Base-by-base conservation (phyloP, 2,888 invertebrate genomes). In the Amphipoea oculea region DNA sequence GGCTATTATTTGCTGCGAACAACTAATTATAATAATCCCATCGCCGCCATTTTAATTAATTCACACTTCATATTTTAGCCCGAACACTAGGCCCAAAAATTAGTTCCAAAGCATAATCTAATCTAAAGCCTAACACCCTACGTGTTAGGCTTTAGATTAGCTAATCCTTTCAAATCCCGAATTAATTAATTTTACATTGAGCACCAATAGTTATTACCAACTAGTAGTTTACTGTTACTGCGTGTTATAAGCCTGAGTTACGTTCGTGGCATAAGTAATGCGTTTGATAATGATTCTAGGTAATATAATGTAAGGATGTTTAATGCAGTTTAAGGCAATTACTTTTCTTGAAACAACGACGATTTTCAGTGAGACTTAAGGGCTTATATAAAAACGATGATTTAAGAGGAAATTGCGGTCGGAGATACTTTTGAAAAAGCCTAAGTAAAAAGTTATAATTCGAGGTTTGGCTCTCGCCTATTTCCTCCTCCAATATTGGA, bases 121-220 rank as follows among this genome's bases (percentile, higher is more conserved):
- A 83, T 60, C 40, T 76, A 62, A 67, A 71, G n/a, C 73, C 36
- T 84, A 73, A 67, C 67, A 73, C 83, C 29, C 29, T 29, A 29
- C 29, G 29, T 29, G 29, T 29, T 29, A 29, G 29, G 29, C 29
- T 29, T 29, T 29, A 29, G 29, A 29, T 29, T 1, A 17, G 67
- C 68, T 85, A 86, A 85, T 86, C 84, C 86, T 71, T 73, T 60
- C 63, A 73, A 85, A 85, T 86, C 73, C 76, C 9, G n/a, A 51
- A 79, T 86, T 79, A 76, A 85, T 86, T 85, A 79, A 76, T 76
- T 76, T 83, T 71, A 74, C 76, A 86, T 83, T 40, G 45, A 76
- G 60, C 67, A 73, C 78, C 73, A 57, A 86, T 79, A 71, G 79
- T 68, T 74, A 84, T 76, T 74, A 75, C 17, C 36, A 17, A 12